Conservation (phyloP, 2,888 invertebrate genomes). For the Bedellia somnulentella region DNA sequence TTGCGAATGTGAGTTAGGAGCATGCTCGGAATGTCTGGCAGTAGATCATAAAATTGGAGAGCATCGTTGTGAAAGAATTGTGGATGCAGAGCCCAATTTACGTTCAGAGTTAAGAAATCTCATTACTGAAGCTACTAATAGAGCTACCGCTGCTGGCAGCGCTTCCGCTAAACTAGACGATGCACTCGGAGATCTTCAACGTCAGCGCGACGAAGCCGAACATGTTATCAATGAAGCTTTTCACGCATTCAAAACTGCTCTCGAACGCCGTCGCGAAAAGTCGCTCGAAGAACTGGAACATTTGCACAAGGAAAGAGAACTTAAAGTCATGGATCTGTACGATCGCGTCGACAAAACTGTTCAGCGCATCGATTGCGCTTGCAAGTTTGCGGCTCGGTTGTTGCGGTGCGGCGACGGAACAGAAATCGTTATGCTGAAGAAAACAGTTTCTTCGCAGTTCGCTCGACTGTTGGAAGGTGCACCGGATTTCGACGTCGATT, state of each 20-base stretch:
- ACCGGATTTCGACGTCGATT: conserved; percentile 79
- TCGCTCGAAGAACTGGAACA: conserved; percentile 72
- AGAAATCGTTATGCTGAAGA: conserved; percentile 82
- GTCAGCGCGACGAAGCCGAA: conserved; percentile 84
- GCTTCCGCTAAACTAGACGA: conserved; percentile 75
- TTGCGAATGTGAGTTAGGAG: conserved; percentile 81
- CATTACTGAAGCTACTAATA: conserved; percentile 74
- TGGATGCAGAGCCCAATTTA: conserved; percentile 76
- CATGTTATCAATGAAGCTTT: conserved; percentile 80
- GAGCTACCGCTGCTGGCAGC: conserved; percentile 75
- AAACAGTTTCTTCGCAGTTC: conserved; percentile 76
- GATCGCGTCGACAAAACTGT: conserved; percentile 82
- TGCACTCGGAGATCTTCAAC: conserved; percentile 82
- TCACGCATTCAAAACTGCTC: conserved; percentile 76
- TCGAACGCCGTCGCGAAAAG: conserved; percentile 80
- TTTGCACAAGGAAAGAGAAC: conserved; percentile 81
- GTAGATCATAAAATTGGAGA: conserved; percentile 80
- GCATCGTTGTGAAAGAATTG: conserved; percentile 82
- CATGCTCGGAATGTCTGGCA: conserved; percentile 86
- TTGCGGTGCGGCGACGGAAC: conserved; percentile 82
- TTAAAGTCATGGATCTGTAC: conserved; percentile 87
- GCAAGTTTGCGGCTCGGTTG: conserved; percentile 80
- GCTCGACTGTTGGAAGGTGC: conserved; percentile 76
- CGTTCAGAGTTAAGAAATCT: conserved; percentile 76
- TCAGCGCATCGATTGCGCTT: conserved; percentile 83